Conservation (phyloP, 2,113 vertebrate genomes). For the Tinamus guttatus region DNA sequence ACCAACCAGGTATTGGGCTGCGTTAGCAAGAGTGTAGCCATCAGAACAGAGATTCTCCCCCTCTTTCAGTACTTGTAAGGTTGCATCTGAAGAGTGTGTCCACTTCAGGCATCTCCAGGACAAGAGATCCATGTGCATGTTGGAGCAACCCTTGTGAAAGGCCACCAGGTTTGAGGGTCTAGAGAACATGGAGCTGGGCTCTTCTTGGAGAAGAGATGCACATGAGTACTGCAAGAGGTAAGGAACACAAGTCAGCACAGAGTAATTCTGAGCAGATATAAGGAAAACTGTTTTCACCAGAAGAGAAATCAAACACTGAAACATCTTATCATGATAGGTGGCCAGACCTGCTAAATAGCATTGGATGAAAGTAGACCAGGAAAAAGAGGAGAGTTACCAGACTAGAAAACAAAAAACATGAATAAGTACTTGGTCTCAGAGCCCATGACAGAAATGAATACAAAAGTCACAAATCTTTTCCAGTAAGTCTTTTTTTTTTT, state of each 20-base stretch:
- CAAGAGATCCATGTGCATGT: background rate
- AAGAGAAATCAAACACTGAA: background rate
- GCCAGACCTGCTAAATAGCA: conserved; percentile 7
- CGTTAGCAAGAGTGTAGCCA: background rate
- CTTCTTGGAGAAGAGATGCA: background rate
- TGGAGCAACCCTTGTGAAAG: background rate
- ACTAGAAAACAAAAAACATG: background rate
- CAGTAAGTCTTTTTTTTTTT: background rate
- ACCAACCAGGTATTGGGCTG: background rate
- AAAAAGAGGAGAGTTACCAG: background rate
- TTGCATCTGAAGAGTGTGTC: background rate
- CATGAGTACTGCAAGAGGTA: background rate
- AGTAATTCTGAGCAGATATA: background rate
- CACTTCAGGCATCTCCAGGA: background rate
- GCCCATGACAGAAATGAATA: background rate
- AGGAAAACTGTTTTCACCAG: background rate
- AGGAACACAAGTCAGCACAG: background rate
- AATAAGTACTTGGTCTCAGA: background rate
- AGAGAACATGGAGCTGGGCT: background rate
- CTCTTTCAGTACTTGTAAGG: background rate
- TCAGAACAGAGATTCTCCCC: background rate
- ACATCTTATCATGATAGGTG: fast-evolving
- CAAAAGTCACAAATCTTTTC: background rate
- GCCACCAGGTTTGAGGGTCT: background rate
- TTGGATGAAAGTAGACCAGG: background rate